Percentiles rank a stretch among this genome's conserved stretches.
Conservation (phyloP, 2,888 invertebrate species). For the Euclidia mi region DNA sequence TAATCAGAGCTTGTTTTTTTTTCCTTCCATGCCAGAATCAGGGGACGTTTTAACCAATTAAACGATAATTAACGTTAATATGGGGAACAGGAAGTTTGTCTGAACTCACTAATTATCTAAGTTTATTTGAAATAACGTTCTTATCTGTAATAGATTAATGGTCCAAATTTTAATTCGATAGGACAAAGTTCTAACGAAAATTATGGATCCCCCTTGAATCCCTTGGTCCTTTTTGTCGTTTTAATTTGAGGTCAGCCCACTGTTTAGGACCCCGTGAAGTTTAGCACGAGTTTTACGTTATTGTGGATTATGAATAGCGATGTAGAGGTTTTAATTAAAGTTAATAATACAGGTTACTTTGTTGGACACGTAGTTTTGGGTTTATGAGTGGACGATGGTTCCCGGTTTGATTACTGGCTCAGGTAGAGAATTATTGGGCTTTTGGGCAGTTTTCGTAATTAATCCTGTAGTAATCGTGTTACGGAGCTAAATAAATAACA, state of each 20-base stretch:
- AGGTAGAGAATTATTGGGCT: too few relatives aligned
- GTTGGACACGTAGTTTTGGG: too few relatives aligned
- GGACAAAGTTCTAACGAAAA: constrained; percentile 41
- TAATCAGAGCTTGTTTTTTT: constrained; percentile 2
- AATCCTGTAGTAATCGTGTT: too few relatives aligned
- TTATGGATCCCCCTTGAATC: constrained; percentile 39
- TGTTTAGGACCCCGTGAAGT: constrained; percentile 13
- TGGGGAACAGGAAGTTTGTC: constrained; percentile 31
- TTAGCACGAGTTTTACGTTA: constrained; percentile 1
- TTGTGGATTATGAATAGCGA: not conserved
- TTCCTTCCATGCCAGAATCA: constrained; percentile 26
- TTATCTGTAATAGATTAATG: constrained; percentile 54
- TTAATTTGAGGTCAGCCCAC: constrained; percentile 34
- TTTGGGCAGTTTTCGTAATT: too few relatives aligned
- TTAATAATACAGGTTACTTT: too few relatives aligned
- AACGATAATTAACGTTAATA: constrained; percentile 47
- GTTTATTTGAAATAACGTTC: constrained; percentile 42
- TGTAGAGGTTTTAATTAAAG: too few relatives aligned
- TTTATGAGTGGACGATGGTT: too few relatives aligned
- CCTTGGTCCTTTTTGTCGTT: constrained; percentile 25
- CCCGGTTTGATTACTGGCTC: too few relatives aligned
- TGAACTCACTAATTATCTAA: constrained; percentile 49
- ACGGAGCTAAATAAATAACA: too few relatives aligned
- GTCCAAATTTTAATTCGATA: constrained; percentile 47
- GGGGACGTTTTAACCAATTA: constrained; percentile 41